These are phyloP conservation scores for Cebus imitator DNA, from an alignment of 2,113 vertebrate genomes.

Conservation along the genomic window DNA sequence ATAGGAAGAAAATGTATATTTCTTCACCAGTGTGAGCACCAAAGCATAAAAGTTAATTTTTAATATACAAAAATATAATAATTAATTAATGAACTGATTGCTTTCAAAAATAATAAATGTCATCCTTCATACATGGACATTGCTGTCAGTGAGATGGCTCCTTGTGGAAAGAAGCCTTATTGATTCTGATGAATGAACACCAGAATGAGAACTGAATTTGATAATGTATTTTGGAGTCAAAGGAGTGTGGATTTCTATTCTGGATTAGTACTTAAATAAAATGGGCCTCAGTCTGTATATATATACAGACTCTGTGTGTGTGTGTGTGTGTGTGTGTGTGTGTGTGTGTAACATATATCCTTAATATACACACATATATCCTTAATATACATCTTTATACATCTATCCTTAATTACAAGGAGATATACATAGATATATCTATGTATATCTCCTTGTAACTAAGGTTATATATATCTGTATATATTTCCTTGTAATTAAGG, in stretches of 20 bases:
- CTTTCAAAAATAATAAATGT: background rate
- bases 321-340: too few species aligned
- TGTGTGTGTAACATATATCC: too few species aligned
- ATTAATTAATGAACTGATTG: background rate
- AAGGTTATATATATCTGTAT: too few species aligned
- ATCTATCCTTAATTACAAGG: too few species aligned
- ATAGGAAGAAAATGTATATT: background rate
- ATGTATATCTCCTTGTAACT: too few species aligned
- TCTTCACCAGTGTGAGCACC: background rate
- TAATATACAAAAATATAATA: background rate
- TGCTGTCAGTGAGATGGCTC: background rate
- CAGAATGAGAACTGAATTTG: slow-evolving; percentile 13
- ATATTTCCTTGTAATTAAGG: too few species aligned
- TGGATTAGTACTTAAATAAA: background rate
- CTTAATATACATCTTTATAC: too few species aligned
- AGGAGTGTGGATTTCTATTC: background rate
- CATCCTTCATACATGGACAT: background rate
- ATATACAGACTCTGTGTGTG: too few species aligned
- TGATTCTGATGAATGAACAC: background rate
- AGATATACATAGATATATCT: too few species aligned
- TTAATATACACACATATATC: too few species aligned
- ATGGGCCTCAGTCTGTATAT: background rate
- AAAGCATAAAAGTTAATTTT: background rate
- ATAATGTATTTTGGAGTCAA: background rate
- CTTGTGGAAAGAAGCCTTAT: slow-evolving; percentile 22